Conservation (phyloP, 2,113 vertebrate genomes). For the Platycercus adscitus region DNA sequence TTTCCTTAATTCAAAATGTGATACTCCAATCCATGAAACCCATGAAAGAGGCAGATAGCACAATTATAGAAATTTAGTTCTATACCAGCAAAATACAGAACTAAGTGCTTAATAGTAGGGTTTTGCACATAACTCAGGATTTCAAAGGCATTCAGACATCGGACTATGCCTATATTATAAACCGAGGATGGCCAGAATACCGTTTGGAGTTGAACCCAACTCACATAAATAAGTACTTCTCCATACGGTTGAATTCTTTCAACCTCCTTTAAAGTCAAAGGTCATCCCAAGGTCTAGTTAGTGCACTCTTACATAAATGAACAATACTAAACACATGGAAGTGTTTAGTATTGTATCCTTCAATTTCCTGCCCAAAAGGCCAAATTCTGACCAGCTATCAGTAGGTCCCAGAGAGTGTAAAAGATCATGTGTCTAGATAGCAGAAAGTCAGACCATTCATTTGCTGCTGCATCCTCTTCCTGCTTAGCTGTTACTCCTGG, state of each 20-base stretch:
- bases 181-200: not conserved
- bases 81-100: not conserved
- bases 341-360: not conserved
- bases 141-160: not conserved
- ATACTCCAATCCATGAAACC: not conserved
- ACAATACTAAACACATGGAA: not conserved
- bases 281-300: not conserved
- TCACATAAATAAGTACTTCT: not conserved
- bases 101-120: not conserved
- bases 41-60: not conserved
- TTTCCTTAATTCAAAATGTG: not conserved
- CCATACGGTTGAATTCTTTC: not conserved
- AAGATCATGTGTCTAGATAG: not conserved
- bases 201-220: not conserved
- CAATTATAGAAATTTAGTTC: accelerated
- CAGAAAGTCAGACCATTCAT: not conserved
- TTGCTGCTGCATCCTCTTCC: not conserved
- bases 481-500: not conserved
- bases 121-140: not conserved
- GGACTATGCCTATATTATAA: not conserved
- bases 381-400: not conserved
- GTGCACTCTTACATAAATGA: not conserved
- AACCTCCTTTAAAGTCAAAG: not conserved
- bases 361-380: not conserved
- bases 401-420: not conserved